Base-by-base conservation (phyloP, 2,888 invertebrate species). In the Pteria penguin region DNA sequence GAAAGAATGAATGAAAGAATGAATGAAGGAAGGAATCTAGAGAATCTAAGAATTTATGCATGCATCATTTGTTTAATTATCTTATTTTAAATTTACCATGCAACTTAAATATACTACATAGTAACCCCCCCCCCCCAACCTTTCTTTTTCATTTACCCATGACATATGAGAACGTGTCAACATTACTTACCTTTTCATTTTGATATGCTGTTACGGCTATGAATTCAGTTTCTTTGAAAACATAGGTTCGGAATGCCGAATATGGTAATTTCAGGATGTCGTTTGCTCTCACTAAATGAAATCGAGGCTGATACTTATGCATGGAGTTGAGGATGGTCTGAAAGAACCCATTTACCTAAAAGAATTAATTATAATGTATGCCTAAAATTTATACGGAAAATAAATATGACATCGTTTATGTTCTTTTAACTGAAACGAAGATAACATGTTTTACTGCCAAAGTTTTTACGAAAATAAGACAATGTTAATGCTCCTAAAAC, bases 201-300 rank as follows among this genome's bases (percentile, higher is more conserved):
- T 99, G 99, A 94, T 99, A 99, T 83, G 99, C 99, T 79, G 99
- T 99, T 85, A 99, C 99, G 74, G 99, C 99, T 90, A 99, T 99
- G 94, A 99, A 99, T 94, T 98, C 97, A 82, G 92, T 92, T 80
- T 92, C 92, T 72, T 90, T 90, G 85, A 92, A 92, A 18, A 92
- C 89, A 76, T 90, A 93, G 1, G 92, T 92, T 32, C 92, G 82
- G 95, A 98, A 99, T 92, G 98, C 97, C 60, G 95, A 95, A 95
- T 95, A 96, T 79, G 98, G 98, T 92, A 99, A 95, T 94, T 95
- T 94, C 88, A 98, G 92, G 93, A 99, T 97, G 90, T 97, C 96
- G 2, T 95, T 94, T 61, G 96, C 96, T 55, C 96, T 94, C 33
- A 97, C 95, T 84, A 98, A 94, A 92, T 97, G 95, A 87, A 98